Evolutionary conservation across 1,140 invertebrate species (phyloP), one percentile per base, ranked within the genome.

Genomic region (Heliconius hewitsoni): DNA sequence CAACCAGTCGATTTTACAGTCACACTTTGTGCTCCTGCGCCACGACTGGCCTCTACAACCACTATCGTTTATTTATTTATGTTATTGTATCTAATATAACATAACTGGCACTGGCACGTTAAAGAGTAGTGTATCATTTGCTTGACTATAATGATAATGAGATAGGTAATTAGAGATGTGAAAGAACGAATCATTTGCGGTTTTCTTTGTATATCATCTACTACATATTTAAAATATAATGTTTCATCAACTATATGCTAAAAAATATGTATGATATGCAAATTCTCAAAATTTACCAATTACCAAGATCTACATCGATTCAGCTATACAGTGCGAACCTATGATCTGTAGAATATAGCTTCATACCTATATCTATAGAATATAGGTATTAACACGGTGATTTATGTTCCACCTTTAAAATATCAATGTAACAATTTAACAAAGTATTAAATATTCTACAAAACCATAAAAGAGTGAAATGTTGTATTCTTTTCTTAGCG

Each of bases 371-470:
- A 23, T 23, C 23, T 23, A 46, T 46, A 16, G 42, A 46, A 23
- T 23, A 23, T 46, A 46, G 11, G 4, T 46, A 46, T 46, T 13
- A 46, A 16, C 42, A 16, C 13, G 42, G 42, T 46, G 42, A 46
- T 16, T 46, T 46, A 46, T 46, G 13, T 46, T 46, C 42, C 11
- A 46, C 42, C 42, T 46, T 46, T 46, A 13, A 46, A 46, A 46
- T 46, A 46, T 46, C 42, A 46, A 46, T 3, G 0, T 46, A 46
- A 55, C 52, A n/a, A n/a, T 55, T 55, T 55, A n/a, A 55, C 52
- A 55, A 55, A 55, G 19, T 55, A 55, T 19, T 55, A 71, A 71
- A 71, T 60, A 75, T 75, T 60, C 55, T 60, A 70, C 37, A 16
- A 18, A 46, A 75, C 11, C 34, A 75, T 18, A 55, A 57, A n/a